Evolutionary conservation across 1,140 invertebrate species (phyloP), one percentile per base, ranked within the genome.

Genomic region (Teleopsis dalmanni): DNA sequence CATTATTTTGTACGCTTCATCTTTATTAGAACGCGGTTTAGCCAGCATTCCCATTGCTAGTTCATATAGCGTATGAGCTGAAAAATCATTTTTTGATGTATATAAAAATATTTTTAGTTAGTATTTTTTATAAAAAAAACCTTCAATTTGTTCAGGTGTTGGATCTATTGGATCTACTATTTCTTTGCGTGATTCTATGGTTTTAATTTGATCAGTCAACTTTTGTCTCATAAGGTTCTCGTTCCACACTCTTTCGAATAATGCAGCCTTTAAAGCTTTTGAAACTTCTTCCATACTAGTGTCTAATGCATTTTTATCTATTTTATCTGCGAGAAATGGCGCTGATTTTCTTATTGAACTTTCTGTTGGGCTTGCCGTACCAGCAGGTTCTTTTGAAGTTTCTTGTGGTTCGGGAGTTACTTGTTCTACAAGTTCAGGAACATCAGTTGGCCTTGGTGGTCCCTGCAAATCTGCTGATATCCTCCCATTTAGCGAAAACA

Each of bases 21-120:
- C 48, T 31, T 67, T 63, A 22, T 64, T 61, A 8, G 56, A 55
- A 7, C 46, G 55, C 1, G 60, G 60, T 19, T 64, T 62, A 5
- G 47, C 40, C 14, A 67, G 22, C 46, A 66, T 64, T 7, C 62
- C 57, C 54, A 67, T 59, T 9, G 57, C 64, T 33, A 60, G 64
- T 9, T 62, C 53, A 40, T 59, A 67, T 33, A 67, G 51, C 9
- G 48, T 53, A 43, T 67, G 53, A 31, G 60, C 64, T 66, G n/a
- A 0, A 47, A 52, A 48, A 52, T 21, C 8, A 21, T n/a, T 1
- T 7, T n/a, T 25, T 11, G 14, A 50, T 27, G 42, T 10, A 34
- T 8, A 3, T 40, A 9, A 11, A 34, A 22, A 13, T 35, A 25
- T 26, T 31, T 14, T 37, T 13, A n/a, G 10, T 35, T 21, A 14